Evolutionary conservation across 2,113 vertebrate species (phyloP).

Genomic region (Spea bombifrons): DNA sequence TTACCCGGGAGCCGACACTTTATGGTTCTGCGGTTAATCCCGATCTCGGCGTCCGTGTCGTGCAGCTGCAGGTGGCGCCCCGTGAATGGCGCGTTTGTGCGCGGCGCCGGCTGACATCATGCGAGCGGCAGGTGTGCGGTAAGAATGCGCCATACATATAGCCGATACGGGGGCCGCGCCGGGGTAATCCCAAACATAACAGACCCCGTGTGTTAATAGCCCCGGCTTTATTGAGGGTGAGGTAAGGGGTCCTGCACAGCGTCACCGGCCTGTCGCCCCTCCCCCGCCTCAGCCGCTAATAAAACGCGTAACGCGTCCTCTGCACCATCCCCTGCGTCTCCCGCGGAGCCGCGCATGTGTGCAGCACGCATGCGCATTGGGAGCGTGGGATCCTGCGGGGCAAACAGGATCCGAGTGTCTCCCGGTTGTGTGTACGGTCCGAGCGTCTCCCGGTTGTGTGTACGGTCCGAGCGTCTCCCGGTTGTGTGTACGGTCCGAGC

Average conservation of each 20-base stretch:
- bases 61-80: conserved; percentile 12
- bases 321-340: background rate
- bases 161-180: background rate
- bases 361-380: no score
- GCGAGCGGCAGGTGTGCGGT: conserved; percentile 19
- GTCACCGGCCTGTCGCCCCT: background rate
- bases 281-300: background rate
- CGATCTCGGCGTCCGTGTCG: background rate
- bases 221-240: background rate
- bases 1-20: background rate
- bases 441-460: no score
- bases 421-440: no score
- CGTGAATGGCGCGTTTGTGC: conserved; percentile 28
- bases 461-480: no score
- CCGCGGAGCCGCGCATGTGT: no score
- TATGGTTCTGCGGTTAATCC: background rate
- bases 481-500: no score
- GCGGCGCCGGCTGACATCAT: conserved; percentile 24
- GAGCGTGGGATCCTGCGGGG: no score
- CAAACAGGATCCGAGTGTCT: no score
- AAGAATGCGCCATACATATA: conserved; percentile 25
- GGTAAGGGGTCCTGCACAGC: background rate
- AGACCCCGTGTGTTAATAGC: conserved; percentile 10
- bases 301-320: background rate
- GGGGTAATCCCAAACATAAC: conserved; percentile 24